Evolutionary conservation across 2,888 invertebrate genomes (phyloP), one percentile per base, ranked within the genome.

Genomic region (Andrena camellia): DNA sequence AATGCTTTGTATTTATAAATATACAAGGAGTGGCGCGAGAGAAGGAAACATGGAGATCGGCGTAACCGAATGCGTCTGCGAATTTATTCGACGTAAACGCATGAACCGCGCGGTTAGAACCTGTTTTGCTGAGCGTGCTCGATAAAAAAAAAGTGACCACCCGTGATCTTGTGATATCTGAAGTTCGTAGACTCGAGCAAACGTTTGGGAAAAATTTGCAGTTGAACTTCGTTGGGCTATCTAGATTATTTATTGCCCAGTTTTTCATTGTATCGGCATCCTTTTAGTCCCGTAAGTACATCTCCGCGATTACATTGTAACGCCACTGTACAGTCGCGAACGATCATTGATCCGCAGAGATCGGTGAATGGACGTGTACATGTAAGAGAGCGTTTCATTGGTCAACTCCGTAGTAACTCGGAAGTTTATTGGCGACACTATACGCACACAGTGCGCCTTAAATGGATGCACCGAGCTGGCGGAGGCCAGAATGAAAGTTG

Each of bases 401-500:
- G 80, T 70, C 70, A 67, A 69, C 81, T 81, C 74, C 60, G 68
- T 81, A 60, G 79, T 85, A 84, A 78, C 81, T 82, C 62, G 60
- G 69, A 82, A 73, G 81, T 85, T 83, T 78, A 89, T 82, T 85
- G 84, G 80, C 59, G 69, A 73, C 63, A 81, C 68, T 70, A 42
- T 74, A 64, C 62, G 76, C 81, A 78, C 75, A 73, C 70, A 85
- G 78, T 81, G 80, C 84, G 66, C 90, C 90, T 90, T 88, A 90
- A 90, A 90, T 88, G 90, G 89, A 71, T 77, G 85, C 64, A 78
- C 69, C 74, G 23, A 26, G 71, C 70, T 66, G 72, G 71, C 48
- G 70, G 81, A 52, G 76, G 83, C 76, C 80, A 77, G 85, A 86
- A 86, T 82, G 89, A 90, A 87, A 90, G 86, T 85, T 82, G 85